Conservation (phyloP, 2,888 invertebrate genomes). For the Acrobasis repandana region DNA sequence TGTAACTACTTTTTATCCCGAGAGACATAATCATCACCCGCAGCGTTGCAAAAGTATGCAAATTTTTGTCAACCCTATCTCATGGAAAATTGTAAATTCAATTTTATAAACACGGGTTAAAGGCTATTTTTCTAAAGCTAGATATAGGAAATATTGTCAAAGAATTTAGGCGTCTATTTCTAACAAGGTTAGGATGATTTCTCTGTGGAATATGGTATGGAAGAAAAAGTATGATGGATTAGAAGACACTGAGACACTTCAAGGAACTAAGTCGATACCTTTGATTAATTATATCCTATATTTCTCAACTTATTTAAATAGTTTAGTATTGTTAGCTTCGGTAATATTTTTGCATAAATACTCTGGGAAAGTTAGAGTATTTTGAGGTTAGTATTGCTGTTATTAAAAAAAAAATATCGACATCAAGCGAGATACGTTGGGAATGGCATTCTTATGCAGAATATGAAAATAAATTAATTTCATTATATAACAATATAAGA, state of each 20-base stretch:
- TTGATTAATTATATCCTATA: slow-evolving; percentile 66
- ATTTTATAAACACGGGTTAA: slow-evolving; percentile 27
- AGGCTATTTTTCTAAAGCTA: slow-evolving; percentile 29
- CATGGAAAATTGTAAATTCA: slow-evolving; percentile 23
- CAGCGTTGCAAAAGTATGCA: slow-evolving; percentile 60
- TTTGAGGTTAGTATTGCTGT: slow-evolving; percentile 30
- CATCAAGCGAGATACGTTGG: too few species aligned
- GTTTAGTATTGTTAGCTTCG: slow-evolving; percentile 44
- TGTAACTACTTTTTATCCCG: slow-evolving; percentile 35
- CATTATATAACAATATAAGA: background rate
- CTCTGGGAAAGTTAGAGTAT: slow-evolving; percentile 37
- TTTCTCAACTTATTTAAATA: slow-evolving; percentile 42
- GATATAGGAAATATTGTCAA: slow-evolving; percentile 4
- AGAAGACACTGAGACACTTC: slow-evolving; percentile 49
- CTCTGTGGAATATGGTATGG: background rate
- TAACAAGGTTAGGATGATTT: background rate
- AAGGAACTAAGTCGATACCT: slow-evolving; percentile 39
- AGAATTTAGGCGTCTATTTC: background rate
- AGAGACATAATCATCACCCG: slow-evolving; percentile 46
- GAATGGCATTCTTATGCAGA: too few species aligned
- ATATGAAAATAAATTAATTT: background rate
- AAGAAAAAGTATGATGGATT: slow-evolving; percentile 54
- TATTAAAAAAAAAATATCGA: slow-evolving; percentile 30
- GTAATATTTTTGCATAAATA: slow-evolving; percentile 52
- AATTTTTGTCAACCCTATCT: slow-evolving; percentile 51